phyloP scores from a whole-genome alignment of 1,140 invertebrate genomes.

The Rhyzopertha dominica region DNA sequence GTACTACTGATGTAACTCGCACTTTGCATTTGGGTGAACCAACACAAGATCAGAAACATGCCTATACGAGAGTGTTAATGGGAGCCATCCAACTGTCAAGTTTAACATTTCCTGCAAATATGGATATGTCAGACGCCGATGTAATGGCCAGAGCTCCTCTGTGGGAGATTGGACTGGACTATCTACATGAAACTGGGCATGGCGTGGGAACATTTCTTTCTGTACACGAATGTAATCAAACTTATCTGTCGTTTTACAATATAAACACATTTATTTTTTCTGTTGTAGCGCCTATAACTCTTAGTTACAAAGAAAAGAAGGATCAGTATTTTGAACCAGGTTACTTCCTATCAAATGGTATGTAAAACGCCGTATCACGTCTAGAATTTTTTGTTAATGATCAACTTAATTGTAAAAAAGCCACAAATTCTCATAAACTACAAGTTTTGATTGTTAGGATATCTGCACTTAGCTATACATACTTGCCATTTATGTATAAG shows the following conservation, averaged over 20 bases:
- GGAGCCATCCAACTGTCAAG: conserved; percentile 72
- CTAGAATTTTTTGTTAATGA: too few relatives aligned
- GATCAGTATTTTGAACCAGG: conserved; percentile 66
- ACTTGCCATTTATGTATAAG: too few relatives aligned
- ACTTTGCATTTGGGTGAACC: conserved; percentile 85
- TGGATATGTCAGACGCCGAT: conserved; percentile 65
- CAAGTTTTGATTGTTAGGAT: too few relatives aligned
- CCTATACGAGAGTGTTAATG: conserved; percentile 87
- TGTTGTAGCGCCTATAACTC: too few relatives aligned
- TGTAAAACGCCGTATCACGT: too few relatives aligned
- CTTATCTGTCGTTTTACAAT: too few relatives aligned
- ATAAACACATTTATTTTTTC: too few relatives aligned
- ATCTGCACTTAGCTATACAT: too few relatives aligned
- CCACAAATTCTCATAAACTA: too few relatives aligned
- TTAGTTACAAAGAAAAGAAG: conserved; percentile 20
- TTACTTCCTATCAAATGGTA: conserved; percentile 81
- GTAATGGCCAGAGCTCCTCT: conserved; percentile 70
- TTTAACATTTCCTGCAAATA: conserved; percentile 61
- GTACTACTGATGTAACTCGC: conserved; percentile 89
- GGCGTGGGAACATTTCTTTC: conserved; percentile 83
- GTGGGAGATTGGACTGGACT: conserved; percentile 78
- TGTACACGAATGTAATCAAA: conserved; percentile 80
- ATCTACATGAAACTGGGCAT: conserved; percentile 82
- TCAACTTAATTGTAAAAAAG: too few relatives aligned
- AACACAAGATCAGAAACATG: conserved; percentile 66